A percentile compares a stretch with the other conserved stretches of the same genome.
Conservation (phyloP, 2,113 vertebrate species). For the Hippoglossus stenolepis region DNA sequence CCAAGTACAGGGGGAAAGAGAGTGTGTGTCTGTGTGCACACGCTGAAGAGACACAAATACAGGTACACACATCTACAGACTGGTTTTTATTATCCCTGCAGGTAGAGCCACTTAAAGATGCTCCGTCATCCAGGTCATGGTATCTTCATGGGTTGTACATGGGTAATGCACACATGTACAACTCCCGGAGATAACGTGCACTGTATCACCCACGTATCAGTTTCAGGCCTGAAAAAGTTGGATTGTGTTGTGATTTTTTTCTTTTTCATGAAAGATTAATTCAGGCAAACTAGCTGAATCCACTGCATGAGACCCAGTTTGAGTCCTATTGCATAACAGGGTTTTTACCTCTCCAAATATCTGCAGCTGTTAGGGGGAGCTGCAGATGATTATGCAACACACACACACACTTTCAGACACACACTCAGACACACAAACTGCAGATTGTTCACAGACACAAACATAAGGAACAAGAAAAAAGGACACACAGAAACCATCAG, state of each 20-base stretch:
- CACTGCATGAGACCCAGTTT: conserved; percentile 29
- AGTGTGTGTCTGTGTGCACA: neutral
- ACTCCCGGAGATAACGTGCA: too few relatives aligned
- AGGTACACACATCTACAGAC: neutral
- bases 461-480: neutral
- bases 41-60: neutral
- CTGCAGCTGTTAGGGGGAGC: conserved; percentile 55
- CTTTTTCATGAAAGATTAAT: conserved; percentile 48
- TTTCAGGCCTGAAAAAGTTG: too few relatives aligned
- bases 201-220: too few relatives aligned
- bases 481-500: conserved; percentile 2
- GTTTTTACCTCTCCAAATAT: conserved; percentile 43
- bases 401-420: neutral
- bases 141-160: too few relatives aligned
- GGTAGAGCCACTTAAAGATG: too few relatives aligned
- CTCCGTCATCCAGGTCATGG: too few relatives aligned
- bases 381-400: conserved; percentile 63
- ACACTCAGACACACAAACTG: conserved; percentile 25
- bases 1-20: conserved; percentile 10
- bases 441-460: conserved; percentile 9
- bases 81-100: conserved; percentile 18
- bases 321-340: conserved; percentile 51
- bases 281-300: conserved; percentile 41
- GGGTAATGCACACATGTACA: too few relatives aligned
- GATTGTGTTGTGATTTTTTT: too few relatives aligned